Conservation (phyloP, 2,888 invertebrate genomes). For the Plagiodera versicolora region DNA sequence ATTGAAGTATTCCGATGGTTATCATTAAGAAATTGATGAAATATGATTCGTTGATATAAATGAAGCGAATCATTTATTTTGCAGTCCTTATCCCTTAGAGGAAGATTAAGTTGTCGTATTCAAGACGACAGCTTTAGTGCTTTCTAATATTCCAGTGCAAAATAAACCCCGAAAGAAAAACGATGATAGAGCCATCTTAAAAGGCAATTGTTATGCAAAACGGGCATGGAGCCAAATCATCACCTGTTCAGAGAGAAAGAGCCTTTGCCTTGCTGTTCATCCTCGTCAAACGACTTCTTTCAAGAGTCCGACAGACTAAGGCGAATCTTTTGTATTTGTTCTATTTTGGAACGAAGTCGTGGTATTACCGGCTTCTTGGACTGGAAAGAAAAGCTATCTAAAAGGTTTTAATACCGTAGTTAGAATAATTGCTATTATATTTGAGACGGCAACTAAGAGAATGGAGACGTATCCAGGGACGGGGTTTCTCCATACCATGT, state of each 20-base stretch:
- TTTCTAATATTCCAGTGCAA: constrained; percentile 55
- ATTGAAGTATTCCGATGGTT: neutral
- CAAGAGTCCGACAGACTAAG: constrained; percentile 51
- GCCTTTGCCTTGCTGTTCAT: constrained; percentile 55
- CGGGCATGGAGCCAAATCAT: constrained; percentile 52
- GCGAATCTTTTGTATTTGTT: constrained; percentile 56
- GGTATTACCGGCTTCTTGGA: constrained; percentile 53
- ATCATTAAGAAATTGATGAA: neutral
- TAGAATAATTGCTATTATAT: constrained; percentile 58
- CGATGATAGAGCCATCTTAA: constrained; percentile 55
- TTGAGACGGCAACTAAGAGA: constrained; percentile 51
- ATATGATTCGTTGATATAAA: neutral
- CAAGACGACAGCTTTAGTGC: constrained; percentile 54
- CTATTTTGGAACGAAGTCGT: constrained; percentile 52
- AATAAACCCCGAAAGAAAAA: constrained; percentile 52
- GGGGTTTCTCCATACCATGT: constrained; percentile 14
- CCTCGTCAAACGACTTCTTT: constrained; percentile 54
- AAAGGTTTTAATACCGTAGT: constrained; percentile 57
- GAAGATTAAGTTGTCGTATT: constrained; percentile 55
- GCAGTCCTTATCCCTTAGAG: constrained; percentile 45
- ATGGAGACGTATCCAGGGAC: constrained; percentile 44
- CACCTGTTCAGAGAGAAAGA: constrained; percentile 51
- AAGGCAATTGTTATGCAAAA: constrained; percentile 57
- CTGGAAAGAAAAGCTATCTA: constrained; percentile 57
- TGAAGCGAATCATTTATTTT: constrained; percentile 53